Conservation (phyloP, 2,113 vertebrate species). For the Furnarius figulus region DNA sequence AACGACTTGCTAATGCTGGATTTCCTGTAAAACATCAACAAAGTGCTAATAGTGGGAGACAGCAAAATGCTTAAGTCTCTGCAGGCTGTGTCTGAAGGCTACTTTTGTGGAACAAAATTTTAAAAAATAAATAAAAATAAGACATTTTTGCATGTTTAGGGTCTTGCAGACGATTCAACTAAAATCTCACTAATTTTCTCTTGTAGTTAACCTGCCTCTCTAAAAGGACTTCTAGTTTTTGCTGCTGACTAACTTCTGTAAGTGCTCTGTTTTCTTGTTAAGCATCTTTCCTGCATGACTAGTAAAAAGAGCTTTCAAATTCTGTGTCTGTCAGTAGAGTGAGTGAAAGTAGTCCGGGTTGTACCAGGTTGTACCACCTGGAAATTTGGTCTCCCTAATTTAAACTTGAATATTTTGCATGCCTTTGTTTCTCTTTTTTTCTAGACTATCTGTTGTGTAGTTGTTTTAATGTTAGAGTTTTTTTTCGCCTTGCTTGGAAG, state of each 20-base stretch:
- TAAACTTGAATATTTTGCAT: neutral
- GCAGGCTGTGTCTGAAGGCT: neutral
- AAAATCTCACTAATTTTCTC: constrained; percentile 46
- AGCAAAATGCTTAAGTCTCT: neutral
- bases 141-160: neutral
- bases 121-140: no score
- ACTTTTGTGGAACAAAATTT: neutral
- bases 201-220: constrained; percentile 41
- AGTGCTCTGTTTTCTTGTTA: constrained; percentile 29
- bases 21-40: neutral
- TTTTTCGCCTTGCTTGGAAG: neutral
- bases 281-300: neutral
- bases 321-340: neutral
- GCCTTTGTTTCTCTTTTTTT: neutral
- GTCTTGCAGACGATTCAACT: neutral
- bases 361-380: neutral
- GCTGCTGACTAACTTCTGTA: constrained; percentile 61
- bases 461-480: neutral
- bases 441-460: neutral
- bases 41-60: neutral
- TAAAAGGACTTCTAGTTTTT: constrained; percentile 47
- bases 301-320: neutral
- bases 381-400: neutral
- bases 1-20: constrained; percentile 1
- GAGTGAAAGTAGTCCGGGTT: neutral